Percentiles rank a stretch among this genome's conserved stretches.
phyloP scores from a whole-genome alignment of 2,797 vertebrate genomes.

The Harpagifer antarcticus region DNA sequence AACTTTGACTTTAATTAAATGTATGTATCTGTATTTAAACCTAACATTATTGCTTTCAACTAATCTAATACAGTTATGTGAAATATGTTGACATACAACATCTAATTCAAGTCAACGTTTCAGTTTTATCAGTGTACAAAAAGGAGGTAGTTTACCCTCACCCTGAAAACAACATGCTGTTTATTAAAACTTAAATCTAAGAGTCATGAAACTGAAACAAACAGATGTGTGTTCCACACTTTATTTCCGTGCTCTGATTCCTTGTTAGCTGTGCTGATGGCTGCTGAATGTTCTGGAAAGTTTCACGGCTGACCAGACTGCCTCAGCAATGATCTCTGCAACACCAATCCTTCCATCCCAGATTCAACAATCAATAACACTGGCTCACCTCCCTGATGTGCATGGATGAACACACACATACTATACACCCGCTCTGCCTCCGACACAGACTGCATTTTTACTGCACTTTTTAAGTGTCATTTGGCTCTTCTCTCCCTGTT shows the following conservation, averaged over 20 bases:
- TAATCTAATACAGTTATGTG: too few species aligned
- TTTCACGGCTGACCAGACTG: constrained; percentile 69
- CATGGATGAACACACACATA: constrained; percentile 34
- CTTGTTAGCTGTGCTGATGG: constrained; percentile 30
- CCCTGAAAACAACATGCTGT: too few species aligned
- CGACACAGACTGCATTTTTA: constrained; percentile 32
- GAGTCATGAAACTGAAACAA: too few species aligned
- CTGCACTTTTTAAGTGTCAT: constrained; percentile 39
- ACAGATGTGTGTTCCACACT: not conserved
- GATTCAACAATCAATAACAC: constrained; percentile 39
- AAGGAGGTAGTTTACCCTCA: too few species aligned
- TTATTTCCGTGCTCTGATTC: constrained; percentile 14
- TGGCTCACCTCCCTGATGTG: constrained; percentile 26
- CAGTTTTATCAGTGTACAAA: too few species aligned
- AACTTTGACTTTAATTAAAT: too few species aligned
- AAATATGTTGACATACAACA: too few species aligned
- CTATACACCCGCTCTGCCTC: constrained; percentile 32
- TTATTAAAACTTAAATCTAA: too few species aligned
- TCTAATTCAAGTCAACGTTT: too few species aligned
- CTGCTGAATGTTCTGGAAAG: constrained; percentile 60
- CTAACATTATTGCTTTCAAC: too few species aligned
- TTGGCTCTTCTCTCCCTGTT: constrained; percentile 18
- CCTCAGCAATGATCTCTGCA: constrained; percentile 70
- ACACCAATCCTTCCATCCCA: constrained; percentile 38
- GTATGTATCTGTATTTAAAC: too few species aligned